Conservation (phyloP, 2,113 vertebrate genomes). For the Archocentrus centrarchus region DNA sequence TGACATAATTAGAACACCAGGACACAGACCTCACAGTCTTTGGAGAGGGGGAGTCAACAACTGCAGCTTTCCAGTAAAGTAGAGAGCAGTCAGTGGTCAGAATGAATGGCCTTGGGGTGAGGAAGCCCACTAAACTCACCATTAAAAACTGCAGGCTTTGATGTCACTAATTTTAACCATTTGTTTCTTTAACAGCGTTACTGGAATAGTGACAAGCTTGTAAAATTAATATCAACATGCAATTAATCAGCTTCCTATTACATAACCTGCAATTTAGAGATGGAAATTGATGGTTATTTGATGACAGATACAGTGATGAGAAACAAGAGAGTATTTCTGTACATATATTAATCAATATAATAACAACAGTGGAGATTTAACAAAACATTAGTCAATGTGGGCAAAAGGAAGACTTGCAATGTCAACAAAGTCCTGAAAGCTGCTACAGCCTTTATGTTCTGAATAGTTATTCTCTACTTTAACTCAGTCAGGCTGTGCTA, state of each 20-base stretch:
- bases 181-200: background rate
- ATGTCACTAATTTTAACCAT: constrained; percentile 5
- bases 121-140: constrained; percentile 6
- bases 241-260: background rate
- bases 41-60: constrained; percentile 24
- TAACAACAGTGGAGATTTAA: constrained; percentile 20
- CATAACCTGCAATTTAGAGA: background rate
- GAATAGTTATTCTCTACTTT: constrained; percentile 43
- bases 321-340: background rate
- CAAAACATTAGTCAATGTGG: background rate
- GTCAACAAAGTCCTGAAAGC: constrained; percentile 32
- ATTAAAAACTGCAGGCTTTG: background rate
- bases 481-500: constrained; percentile 47
- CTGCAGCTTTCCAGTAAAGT: constrained; percentile 40
- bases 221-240: background rate
- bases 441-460: constrained; percentile 21
- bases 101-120: background rate
- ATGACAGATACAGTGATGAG: constrained; percentile 4
- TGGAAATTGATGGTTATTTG: constrained; percentile 20
- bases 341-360: constrained; percentile 6
- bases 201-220: background rate
- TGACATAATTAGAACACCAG: constrained; percentile 48
- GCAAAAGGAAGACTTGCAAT: constrained; percentile 3
- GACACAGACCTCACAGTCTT: constrained; percentile 43
- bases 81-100: constrained; percentile 14